These are phyloP conservation scores for Drosophila demipolita DNA, from an alignment of 2,888 invertebrate species.

Conservation along the genomic window DNA sequence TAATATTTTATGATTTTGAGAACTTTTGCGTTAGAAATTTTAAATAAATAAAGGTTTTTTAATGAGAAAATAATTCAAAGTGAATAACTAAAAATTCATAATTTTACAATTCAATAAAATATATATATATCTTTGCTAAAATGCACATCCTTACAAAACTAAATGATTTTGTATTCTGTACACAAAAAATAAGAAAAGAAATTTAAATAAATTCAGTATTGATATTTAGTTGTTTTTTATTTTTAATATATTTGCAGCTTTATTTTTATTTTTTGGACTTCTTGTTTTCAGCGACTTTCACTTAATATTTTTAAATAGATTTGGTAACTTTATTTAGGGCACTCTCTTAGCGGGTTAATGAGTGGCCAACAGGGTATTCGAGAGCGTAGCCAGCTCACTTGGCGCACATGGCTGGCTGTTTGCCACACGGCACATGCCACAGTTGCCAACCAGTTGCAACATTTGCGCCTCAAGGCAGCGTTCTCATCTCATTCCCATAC, in stretches of 20 bases:
- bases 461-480: slow-evolving; percentile 49
- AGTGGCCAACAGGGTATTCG: not conserved
- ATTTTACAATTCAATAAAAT: not conserved
- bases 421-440: slow-evolving; percentile 35
- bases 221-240: not conserved
- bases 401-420: not conserved
- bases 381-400: not conserved
- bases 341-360: not conserved
- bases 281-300: not conserved
- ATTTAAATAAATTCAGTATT: not conserved
- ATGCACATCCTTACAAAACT: too few species aligned
- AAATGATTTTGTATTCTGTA: too few species aligned
- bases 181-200: not conserved
- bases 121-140: too few species aligned
- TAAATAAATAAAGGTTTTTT: not conserved
- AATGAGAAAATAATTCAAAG: not conserved
- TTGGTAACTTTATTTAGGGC: not conserved
- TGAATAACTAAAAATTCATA: not conserved
- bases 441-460: slow-evolving; percentile 62
- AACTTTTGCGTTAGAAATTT: not conserved
- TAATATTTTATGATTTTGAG: not conserved
- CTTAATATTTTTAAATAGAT: not conserved
- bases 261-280: not conserved
- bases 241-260: not conserved
- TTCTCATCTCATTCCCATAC: slow-evolving; percentile 17